phyloP scores from a whole-genome alignment of 2,113 vertebrate genomes.

The Erythrocercus mccallii region DNA sequence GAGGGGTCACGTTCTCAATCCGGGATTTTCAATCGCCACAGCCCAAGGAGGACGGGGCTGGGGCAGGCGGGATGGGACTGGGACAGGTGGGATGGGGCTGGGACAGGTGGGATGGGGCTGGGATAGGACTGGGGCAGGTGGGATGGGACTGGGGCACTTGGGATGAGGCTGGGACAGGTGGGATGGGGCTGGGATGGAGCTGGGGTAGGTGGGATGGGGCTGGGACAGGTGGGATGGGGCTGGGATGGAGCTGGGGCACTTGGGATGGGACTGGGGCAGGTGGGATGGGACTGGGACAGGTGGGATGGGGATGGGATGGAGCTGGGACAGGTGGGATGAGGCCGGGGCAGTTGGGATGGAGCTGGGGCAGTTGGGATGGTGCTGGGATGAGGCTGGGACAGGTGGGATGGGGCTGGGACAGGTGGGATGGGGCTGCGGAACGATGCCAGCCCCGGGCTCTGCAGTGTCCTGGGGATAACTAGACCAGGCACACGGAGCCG shows the following conservation, averaged over 20 bases:
- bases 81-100: background rate
- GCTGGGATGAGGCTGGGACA: background rate
- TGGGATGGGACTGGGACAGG: background rate
- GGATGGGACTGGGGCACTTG: background rate
- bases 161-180: background rate
- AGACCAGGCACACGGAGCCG: rapidly evolving
- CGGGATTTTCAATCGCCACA: rapidly evolving
- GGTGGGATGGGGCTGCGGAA: background rate
- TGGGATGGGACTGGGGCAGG: no score
- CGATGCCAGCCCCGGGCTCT: rapidly evolving
- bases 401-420: background rate
- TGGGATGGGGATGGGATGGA: background rate
- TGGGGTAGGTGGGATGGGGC: background rate
- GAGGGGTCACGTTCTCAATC: background rate
- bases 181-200: background rate
- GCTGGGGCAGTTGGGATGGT: background rate
- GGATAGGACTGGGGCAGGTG: background rate
- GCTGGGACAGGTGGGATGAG: background rate
- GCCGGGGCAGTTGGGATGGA: background rate
- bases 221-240: background rate
- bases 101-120: background rate
- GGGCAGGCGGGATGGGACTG: background rate
- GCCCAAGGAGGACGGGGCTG: background rate
- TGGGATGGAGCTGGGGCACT: background rate
- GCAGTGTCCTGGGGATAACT: background rate